Percentiles rank a stretch among this genome's conserved stretches.
These are phyloP conservation scores for Rugalucina vietnamica DNA, from an alignment of 2,888 invertebrate species.

Conservation along the genomic window DNA sequence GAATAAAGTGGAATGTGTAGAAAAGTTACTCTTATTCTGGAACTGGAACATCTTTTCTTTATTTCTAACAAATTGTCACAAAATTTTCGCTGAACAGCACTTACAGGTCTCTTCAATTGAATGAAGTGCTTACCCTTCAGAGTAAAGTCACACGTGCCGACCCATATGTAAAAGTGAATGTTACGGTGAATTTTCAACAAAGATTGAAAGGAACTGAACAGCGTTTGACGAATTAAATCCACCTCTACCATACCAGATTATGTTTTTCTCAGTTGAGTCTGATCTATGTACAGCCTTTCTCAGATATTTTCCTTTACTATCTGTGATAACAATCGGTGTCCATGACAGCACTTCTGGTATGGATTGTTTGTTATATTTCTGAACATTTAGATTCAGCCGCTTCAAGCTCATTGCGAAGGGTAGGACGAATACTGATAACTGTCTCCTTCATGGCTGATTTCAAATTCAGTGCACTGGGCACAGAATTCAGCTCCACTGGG, in stretches of 20 bases:
- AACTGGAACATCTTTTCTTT: background rate
- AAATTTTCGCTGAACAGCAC: background rate
- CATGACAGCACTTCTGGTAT: background rate
- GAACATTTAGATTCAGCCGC: background rate
- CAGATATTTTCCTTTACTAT: conserved; percentile 12
- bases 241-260: background rate
- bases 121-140: background rate
- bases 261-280: background rate
- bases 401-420: background rate
- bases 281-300: background rate
- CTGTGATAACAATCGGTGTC: background rate
- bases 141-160: background rate
- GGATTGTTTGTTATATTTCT: background rate
- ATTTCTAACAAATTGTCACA: conserved; percentile 3
- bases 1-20: conserved; percentile 27
- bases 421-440: background rate
- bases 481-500: no score
- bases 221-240: background rate
- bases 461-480: no score
- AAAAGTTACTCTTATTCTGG: conserved; percentile 15
- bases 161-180: background rate
- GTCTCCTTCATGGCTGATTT: background rate
- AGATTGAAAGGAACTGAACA: background rate
- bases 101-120: background rate
- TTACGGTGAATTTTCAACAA: background rate